Evolutionary conservation across 1,140 invertebrate species (phyloP).

Genomic region (Antheraea mylitta): DNA sequence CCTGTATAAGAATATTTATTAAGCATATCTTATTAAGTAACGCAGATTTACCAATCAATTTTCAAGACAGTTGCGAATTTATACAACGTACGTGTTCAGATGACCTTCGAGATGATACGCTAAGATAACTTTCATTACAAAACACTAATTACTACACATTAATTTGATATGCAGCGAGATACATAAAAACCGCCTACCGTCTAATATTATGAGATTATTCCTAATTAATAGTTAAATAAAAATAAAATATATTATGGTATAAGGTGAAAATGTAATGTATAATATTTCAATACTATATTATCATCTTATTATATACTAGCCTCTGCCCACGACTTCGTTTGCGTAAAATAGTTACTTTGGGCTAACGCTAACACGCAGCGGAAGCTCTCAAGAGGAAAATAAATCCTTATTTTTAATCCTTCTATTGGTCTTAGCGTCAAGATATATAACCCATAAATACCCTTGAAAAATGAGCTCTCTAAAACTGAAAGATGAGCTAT

Average conservation of each 20-base stretch:
- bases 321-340: too few species aligned
- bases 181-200: not conserved
- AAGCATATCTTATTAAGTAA: not conserved
- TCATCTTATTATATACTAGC: too few species aligned
- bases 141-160: not conserved
- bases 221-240: not conserved
- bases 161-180: not conserved
- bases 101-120: slow-evolving; percentile 29
- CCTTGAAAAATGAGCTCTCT: too few species aligned
- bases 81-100: slow-evolving; percentile 8
- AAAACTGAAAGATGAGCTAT: too few species aligned
- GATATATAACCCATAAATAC: too few species aligned
- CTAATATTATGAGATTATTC: not conserved
- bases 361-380: too few species aligned
- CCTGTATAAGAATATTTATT: not conserved
- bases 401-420: too few species aligned
- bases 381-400: too few species aligned
- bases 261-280: not conserved
- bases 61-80: slow-evolving; percentile 16
- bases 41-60: slow-evolving; percentile 30
- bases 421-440: too few species aligned
- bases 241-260: not conserved
- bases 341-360: too few species aligned
- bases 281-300: not conserved
- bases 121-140: slow-evolving; percentile 9